phyloP scores from a whole-genome alignment of 2,888 invertebrate genomes.

The Homarus gammarus region DNA sequence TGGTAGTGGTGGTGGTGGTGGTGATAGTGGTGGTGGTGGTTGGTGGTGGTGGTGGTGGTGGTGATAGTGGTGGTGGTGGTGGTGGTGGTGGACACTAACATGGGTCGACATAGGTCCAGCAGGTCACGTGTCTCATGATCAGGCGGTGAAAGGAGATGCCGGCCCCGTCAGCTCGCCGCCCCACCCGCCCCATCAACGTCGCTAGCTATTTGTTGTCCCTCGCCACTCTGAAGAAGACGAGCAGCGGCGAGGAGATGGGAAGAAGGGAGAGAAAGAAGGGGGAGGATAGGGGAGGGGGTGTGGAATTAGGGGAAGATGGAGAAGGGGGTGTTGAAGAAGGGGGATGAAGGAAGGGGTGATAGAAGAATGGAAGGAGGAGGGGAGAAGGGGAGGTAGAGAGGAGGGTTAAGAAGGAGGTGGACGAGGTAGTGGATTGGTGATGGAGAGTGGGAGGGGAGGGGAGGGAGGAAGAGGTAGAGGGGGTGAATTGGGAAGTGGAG shows the following conservation, averaged over 20 bases:
- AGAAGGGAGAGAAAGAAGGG: constrained; percentile 1
- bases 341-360: neutral
- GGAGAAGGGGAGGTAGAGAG: neutral
- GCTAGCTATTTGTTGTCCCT: constrained; percentile 31
- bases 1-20: neutral
- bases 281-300: neutral
- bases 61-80: neutral
- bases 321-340: neutral
- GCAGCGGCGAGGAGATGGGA: too few species aligned
- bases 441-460: neutral
- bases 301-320: neutral
- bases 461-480: neutral
- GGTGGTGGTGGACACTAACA: neutral
- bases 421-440: too few species aligned
- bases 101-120: neutral
- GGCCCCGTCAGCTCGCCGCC: constrained; percentile 11
- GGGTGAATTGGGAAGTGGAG: too few species aligned
- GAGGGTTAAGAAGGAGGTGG: neutral
- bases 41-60: neutral
- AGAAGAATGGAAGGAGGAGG: neutral
- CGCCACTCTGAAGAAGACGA: neutral
- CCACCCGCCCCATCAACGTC: constrained; percentile 46
- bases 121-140: constrained; percentile 17
- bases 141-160: constrained; percentile 39
- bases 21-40: neutral